Percentiles rank a stretch among this genome's conserved stretches.
These are phyloP conservation scores for Thysanoteuthis rhombus DNA, from an alignment of 2,888 invertebrate genomes.

Conservation along the genomic window DNA sequence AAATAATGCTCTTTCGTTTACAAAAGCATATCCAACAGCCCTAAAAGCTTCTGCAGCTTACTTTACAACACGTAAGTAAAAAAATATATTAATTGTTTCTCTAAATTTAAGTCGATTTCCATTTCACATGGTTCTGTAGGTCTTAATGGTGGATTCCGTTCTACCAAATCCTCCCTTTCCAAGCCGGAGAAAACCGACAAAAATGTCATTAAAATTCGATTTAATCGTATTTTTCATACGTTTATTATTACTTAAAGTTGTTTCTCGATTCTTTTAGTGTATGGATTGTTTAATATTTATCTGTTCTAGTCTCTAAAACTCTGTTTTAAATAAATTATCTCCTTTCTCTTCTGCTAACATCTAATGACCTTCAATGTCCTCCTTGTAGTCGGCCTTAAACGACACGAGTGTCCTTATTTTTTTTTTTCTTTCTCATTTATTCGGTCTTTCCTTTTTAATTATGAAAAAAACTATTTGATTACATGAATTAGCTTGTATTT, in stretches of 20 bases:
- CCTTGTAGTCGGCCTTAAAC: neutral
- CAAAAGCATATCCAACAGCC: constrained; percentile 70
- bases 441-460: too few species aligned
- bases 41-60: constrained; percentile 70
- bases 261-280: neutral
- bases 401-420: neutral
- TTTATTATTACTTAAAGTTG: neutral
- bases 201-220: neutral
- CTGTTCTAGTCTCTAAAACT: neutral
- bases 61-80: constrained; percentile 72
- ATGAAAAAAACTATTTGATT: too few species aligned
- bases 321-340: neutral
- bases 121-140: neutral
- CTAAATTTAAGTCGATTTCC: neutral
- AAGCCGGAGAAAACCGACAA: neutral
- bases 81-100: constrained; percentile 14
- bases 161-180: neutral
- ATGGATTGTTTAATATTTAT: neutral
- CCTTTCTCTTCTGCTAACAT: neutral
- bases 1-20: constrained; percentile 70
- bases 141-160: neutral
- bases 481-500: too few species aligned
- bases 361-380: constrained; percentile 29
- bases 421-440: neutral
- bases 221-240: neutral